These are phyloP conservation scores for Cremastobaeus sp. DNA, from an alignment of 2,888 invertebrate species.

Conservation along the genomic window DNA sequence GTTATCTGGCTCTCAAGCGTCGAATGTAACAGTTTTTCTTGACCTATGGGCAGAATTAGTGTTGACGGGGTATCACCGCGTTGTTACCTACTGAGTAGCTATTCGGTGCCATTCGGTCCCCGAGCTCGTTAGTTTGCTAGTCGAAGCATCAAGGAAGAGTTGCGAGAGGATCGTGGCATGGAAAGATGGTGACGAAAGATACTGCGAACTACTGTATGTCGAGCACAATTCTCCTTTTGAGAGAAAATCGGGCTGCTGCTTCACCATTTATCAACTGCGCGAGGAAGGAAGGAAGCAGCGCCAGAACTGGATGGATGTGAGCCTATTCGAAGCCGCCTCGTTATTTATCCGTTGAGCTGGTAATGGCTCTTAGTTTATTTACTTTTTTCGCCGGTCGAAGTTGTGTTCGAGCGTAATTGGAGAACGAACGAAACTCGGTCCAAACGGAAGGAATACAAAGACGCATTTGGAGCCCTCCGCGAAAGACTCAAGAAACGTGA, in stretches of 20 bases:
- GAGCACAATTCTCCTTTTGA: conserved; percentile 63
- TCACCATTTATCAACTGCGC: conserved; percentile 71
- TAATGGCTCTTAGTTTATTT: conserved; percentile 69
- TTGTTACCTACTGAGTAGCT: conserved; percentile 17
- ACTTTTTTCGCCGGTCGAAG: conserved; percentile 63
- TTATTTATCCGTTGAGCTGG: conserved; percentile 71
- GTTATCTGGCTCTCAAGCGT: conserved; percentile 38
- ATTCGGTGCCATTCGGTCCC: conserved; percentile 52
- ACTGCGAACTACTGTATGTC: conserved; percentile 67
- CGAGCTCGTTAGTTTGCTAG: conserved; percentile 55
- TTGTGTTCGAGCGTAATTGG: conserved; percentile 70
- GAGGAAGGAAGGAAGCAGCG: conserved; percentile 56
- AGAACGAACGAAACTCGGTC: conserved; percentile 64
- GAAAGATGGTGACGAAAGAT: conserved; percentile 69
- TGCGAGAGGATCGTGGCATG: conserved; percentile 47
- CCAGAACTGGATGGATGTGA: conserved; percentile 60
- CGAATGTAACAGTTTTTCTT: conserved; percentile 47
- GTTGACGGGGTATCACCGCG: conserved; percentile 40
- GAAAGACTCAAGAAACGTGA: conserved; percentile 20
- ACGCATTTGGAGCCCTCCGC: conserved; percentile 10
- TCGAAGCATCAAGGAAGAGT: conserved; percentile 36
- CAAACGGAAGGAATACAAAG: conserved; percentile 58
- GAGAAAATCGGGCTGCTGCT: conserved; percentile 65
- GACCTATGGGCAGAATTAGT: conserved; percentile 52
- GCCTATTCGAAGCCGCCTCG: conserved; percentile 70